Evolutionary conservation across 2,888 invertebrate species (phyloP).

Genomic region (Drosophila hawaiiensis): DNA sequence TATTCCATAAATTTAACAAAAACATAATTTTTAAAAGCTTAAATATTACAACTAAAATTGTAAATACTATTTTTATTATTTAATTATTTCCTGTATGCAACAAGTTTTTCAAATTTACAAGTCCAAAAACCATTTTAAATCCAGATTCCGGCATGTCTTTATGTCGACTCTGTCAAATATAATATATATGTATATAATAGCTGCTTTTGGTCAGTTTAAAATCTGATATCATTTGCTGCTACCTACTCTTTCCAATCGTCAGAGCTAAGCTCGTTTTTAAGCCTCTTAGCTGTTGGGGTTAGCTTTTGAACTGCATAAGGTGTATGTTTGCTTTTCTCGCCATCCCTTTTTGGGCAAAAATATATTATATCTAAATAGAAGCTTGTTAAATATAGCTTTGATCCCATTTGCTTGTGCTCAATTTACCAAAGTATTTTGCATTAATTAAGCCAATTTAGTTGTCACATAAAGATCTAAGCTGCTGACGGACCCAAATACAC

Average conservation of each 20-base stretch:
- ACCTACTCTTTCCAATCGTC: neutral
- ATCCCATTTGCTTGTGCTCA: conserved; percentile 56
- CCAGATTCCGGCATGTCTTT: neutral
- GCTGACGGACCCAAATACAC: neutral
- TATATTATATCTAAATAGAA: conserved; percentile 35
- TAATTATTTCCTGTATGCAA: neutral
- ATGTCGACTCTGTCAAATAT: neutral
- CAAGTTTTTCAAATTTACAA: neutral
- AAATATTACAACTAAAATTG: neutral
- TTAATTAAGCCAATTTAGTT: conserved; percentile 72
- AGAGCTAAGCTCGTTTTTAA: conserved; percentile 26
- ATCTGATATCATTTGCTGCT: neutral
- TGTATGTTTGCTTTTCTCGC: neutral
- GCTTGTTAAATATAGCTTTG: conserved; percentile 58
- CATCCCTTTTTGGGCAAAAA: conserved; percentile 17
- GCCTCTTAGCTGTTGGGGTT: conserved; percentile 29
- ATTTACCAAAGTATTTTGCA: conserved; percentile 65
- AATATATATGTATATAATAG: neutral
- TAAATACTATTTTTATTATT: neutral
- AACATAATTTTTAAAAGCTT: neutral
- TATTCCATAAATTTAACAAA: neutral
- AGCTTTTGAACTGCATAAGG: conserved; percentile 2
- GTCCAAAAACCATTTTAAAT: neutral
- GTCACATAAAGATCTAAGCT: conserved; percentile 34
- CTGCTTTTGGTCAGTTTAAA: neutral